Base-by-base conservation (phyloP, 2,888 invertebrate genomes). In the Megaustenia siamemsis region DNA sequence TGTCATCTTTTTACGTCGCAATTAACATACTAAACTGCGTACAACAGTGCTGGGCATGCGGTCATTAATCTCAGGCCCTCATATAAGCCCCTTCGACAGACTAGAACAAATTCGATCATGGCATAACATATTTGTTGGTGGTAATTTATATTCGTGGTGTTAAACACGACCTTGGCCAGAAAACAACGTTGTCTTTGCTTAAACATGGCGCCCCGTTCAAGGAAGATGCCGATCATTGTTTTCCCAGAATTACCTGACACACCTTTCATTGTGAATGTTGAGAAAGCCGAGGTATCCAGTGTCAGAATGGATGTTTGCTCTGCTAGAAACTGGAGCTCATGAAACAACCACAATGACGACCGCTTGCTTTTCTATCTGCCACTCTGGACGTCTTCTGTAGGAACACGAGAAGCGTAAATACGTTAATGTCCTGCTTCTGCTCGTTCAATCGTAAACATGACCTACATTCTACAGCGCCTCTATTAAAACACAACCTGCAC, bases 331-430 rank as follows among this genome's bases (percentile, higher is more conserved):
- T 45, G 43, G 28, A 73, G 24, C 38, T 28, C 45, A 28, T 73
- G 71, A 43, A 73, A 73, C 71, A 73, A 45, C 71, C 71, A 73
- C 71, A 73, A 73, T n/a, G n/a, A n/a, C 4, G 28, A 10, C 28
- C n/a, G 45, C 10, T 73, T 73, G 28, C 15, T 73, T 73, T 10
- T n/a, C 15, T 28, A 43, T 73, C 71, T 10, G 3, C 21, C 45
- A 18, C 24, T 40, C 69, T 28, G 28, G 15, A 45, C 15, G 43
- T 43, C n/a, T 6, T 73, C 24, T 45, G 43, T 10, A 24, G n/a
- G 1, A 10, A 24, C 10, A 45, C 18, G n/a, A n/a, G 45, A 24
- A 3, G 28, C n/a, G 71, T n/a, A 28, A 38, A 10, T 6, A 45
- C n/a, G 71, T 28, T 73, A 38, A 45, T 43, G 43, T 28, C 45